Percentiles rank a stretch among this genome's conserved stretches.
Evolutionary conservation across 2,113 vertebrate species (phyloP).

Genomic region (Leptobrachium ailaonicum): DNA sequence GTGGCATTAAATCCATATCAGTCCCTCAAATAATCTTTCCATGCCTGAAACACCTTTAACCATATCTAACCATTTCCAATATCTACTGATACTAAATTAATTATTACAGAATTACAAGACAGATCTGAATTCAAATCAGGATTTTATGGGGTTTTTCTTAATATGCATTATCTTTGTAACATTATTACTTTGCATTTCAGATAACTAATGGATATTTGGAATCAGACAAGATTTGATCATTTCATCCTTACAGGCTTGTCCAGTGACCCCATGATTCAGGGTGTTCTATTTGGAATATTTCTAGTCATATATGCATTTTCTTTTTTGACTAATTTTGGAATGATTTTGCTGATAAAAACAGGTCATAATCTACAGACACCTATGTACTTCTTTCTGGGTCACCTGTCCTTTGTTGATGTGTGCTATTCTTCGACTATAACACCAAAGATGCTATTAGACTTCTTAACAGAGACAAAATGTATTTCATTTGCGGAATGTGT

Average conservation of each 20-base stretch:
- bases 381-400: conserved; percentile 62
- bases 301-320: conserved; percentile 52
- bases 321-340: conserved; percentile 55
- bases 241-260: conserved; percentile 59
- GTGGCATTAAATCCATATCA: no score
- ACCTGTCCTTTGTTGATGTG: conserved; percentile 62
- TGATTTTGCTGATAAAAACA: conserved; percentile 49
- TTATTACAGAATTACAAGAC: no score
- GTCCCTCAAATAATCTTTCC: no score
- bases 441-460: conserved; percentile 56
- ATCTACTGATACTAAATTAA: no score
- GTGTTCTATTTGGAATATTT: conserved; percentile 55
- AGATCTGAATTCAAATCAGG: no score
- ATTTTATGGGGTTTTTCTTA: no score
- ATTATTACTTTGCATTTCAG: not conserved
- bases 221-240: conserved; percentile 48
- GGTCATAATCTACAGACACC: conserved; percentile 52
- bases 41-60: no score
- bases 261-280: conserved; percentile 33
- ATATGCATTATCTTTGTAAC: no score
- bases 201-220: conserved; percentile 21
- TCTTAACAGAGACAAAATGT: not conserved
- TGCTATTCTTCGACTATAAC: conserved; percentile 57
- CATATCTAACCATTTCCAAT: no score
- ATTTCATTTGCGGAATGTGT: conserved; percentile 6